A percentile compares a stretch with the other conserved stretches of the same genome.
phyloP scores from a whole-genome alignment of 2,888 invertebrate genomes.

The Octodonta nipae region DNA sequence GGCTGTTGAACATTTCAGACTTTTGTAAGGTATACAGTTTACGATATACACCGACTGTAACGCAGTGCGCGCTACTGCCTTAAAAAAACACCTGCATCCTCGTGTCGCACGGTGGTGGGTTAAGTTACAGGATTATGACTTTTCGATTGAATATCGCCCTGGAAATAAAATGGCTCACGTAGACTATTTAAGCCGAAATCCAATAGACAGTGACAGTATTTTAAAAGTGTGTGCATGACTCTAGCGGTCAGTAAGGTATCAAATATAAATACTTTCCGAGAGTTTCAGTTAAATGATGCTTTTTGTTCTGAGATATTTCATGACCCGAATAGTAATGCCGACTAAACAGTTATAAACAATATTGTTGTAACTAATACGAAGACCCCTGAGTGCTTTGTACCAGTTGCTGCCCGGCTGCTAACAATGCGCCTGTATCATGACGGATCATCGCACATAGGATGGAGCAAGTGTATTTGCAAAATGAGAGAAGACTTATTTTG shows the following conservation, averaged over 20 bases:
- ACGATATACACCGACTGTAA: conserved; percentile 18
- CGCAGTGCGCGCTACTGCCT: conserved; percentile 11
- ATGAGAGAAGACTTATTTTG: conserved; percentile 12
- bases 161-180: conserved; percentile 14
- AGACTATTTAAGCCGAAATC: conserved; percentile 16
- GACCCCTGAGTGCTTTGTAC: conserved; percentile 9
- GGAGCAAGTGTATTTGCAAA: conserved; percentile 12
- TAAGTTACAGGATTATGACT: conserved; percentile 18
- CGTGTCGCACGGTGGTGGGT: conserved; percentile 18
- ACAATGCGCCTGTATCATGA: conserved; percentile 8
- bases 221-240: neutral
- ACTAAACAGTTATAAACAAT: neutral
- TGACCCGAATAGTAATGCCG: conserved; percentile 5
- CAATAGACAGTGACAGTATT: neutral
- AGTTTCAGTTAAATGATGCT: conserved; percentile 7
- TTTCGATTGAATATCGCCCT: conserved; percentile 16
- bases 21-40: neutral
- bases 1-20: conserved; percentile 6
- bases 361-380: neutral
- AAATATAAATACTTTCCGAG: conserved; percentile 2
- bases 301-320: conserved; percentile 8
- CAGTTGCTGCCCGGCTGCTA: conserved; percentile 11
- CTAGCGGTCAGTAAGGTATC: conserved; percentile 4
- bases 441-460: conserved; percentile 9
- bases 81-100: conserved; percentile 8